phyloP scores from a whole-genome alignment of 2,113 vertebrate genomes.

The Scomber colias region DNA sequence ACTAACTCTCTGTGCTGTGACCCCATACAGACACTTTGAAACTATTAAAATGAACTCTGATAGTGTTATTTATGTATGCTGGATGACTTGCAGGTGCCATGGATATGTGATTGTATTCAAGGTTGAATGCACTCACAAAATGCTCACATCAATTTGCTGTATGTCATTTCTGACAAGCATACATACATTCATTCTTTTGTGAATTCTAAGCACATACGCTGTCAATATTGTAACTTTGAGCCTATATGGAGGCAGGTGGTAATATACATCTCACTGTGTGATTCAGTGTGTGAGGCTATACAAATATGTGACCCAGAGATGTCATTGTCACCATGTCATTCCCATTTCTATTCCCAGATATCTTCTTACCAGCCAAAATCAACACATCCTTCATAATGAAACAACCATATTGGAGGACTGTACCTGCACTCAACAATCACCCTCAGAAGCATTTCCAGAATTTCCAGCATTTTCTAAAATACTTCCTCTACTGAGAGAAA shows the following conservation, averaged over 20 bases:
- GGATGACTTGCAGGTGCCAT: conserved; percentile 22
- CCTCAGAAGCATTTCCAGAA: too few relatives aligned
- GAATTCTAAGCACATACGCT: conserved; percentile 15
- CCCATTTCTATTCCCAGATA: not conserved
- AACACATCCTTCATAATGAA: too few relatives aligned
- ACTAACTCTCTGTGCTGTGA: too few relatives aligned
- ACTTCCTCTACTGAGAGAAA: too few relatives aligned
- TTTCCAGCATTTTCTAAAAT: too few relatives aligned
- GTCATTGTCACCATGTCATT: not conserved
- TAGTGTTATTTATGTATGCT: too few relatives aligned
- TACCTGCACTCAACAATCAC: too few relatives aligned
- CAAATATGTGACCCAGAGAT: conserved; percentile 7
- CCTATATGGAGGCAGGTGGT: not conserved
- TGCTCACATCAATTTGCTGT: conserved; percentile 12
- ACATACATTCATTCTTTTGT: not conserved
- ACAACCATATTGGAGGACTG: too few relatives aligned
- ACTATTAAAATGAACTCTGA: too few relatives aligned
- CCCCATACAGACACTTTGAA: too few relatives aligned
- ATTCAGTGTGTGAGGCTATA: not conserved
- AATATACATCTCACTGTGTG: not conserved
- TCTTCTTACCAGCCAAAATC: too few relatives aligned
- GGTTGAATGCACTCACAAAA: conserved; percentile 15
- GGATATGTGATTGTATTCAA: conserved; percentile 22
- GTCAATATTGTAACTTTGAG: not conserved
- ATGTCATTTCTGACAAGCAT: conserved; percentile 18